Conservation (phyloP, 2,113 vertebrate species). For the Psophia crepitans region DNA sequence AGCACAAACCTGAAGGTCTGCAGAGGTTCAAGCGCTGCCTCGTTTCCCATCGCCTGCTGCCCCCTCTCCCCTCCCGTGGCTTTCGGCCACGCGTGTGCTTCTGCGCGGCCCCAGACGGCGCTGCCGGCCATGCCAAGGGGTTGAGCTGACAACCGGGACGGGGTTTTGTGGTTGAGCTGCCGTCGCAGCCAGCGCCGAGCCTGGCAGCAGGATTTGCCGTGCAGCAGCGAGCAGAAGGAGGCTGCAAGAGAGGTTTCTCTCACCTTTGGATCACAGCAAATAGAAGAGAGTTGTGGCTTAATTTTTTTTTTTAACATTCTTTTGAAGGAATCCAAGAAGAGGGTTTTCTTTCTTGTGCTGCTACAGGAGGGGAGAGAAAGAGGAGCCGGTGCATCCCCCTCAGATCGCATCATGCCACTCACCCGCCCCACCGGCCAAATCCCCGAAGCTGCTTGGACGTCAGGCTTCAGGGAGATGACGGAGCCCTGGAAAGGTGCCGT, state of each 20-base stretch:
- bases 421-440: neutral
- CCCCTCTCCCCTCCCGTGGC: neutral
- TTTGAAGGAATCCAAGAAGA: neutral
- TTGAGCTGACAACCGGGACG: neutral
- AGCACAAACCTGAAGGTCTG: neutral
- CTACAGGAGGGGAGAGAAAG: neutral
- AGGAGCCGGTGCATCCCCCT: neutral
- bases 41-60: neutral
- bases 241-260: neutral
- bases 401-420: neutral
- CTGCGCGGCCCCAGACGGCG: neutral
- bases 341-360: neutral
- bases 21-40: neutral
- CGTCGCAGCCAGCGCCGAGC: neutral
- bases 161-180: neutral
- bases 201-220: rapidly evolving
- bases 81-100: neutral
- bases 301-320: neutral
- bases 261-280: rapidly evolving
- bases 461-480: conserved; percentile 87
- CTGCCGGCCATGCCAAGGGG: neutral
- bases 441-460: conserved; percentile 47
- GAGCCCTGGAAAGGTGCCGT: conserved; percentile 92
- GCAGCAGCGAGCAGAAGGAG: neutral
- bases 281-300: neutral